A percentile compares a stretch with the other conserved stretches of the same genome.
Conservation (phyloP, 2,888 invertebrate genomes). For the Tetropium fuscum region DNA sequence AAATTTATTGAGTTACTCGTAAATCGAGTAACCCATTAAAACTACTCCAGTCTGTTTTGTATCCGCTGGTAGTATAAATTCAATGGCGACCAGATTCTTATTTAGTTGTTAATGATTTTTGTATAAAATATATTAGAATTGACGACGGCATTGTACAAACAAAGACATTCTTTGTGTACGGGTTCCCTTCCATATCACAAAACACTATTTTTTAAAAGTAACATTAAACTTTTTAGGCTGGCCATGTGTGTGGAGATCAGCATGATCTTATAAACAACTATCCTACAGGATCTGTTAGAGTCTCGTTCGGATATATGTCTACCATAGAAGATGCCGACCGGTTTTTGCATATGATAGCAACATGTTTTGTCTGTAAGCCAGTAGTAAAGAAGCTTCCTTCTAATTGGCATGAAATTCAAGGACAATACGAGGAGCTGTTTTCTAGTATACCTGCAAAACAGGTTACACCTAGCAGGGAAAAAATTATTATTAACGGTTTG, state of each 20-base stretch:
- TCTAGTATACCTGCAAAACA: neutral
- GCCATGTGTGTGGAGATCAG: slow-evolving; percentile 93
- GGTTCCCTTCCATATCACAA: slow-evolving; percentile 12
- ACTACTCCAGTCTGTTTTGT: no score
- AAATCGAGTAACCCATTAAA: no score
- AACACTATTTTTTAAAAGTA: neutral
- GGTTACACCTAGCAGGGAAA: neutral
- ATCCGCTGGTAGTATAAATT: no score
- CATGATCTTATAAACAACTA: slow-evolving; percentile 85
- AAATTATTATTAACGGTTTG: neutral
- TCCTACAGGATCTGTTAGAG: slow-evolving; percentile 93
- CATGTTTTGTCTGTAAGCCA: slow-evolving; percentile 77
- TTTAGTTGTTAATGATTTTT: no score
- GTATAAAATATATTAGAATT: no score
- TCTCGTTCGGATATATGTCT: slow-evolving; percentile 95
- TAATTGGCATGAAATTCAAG: slow-evolving; percentile 19
- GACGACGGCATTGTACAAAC: no score
- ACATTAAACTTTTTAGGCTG: slow-evolving; percentile 69
- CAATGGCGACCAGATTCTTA: no score
- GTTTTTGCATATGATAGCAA: slow-evolving; percentile 79
- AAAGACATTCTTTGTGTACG: no score
- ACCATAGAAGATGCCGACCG: slow-evolving; percentile 77
- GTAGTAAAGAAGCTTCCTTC: slow-evolving; percentile 54
- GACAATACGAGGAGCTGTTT: slow-evolving; percentile 27
- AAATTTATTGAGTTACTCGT: no score